A percentile compares a stretch with the other conserved stretches of the same genome.
These are phyloP conservation scores for Scortum barcoo DNA, from an alignment of 2,113 vertebrate genomes.

Conservation along the genomic window DNA sequence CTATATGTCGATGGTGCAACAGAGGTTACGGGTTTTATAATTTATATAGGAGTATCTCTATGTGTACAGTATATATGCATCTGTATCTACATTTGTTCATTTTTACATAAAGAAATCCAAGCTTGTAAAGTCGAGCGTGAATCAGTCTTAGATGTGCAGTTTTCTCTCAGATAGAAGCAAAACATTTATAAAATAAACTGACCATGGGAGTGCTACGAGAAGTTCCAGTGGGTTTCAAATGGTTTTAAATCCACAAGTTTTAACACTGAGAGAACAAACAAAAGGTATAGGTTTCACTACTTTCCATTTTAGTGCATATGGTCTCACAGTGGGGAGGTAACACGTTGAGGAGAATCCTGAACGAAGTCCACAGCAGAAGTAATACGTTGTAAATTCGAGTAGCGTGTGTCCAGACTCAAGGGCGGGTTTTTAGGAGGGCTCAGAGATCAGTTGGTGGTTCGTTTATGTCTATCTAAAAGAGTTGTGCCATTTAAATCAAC, in stretches of 20 bases:
- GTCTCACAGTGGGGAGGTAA: conserved; percentile 77
- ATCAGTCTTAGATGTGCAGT: conserved; percentile 49
- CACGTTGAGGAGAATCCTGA: conserved; percentile 61
- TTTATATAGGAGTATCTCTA: conserved; percentile 68
- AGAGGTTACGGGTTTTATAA: conserved; percentile 54
- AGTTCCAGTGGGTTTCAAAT: conserved; percentile 36
- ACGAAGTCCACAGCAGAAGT: conserved; percentile 51
- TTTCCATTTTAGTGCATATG: conserved; percentile 62
- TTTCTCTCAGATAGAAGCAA: conserved; percentile 43
- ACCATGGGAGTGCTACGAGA: conserved; percentile 34
- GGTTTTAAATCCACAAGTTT: conserved; percentile 34
- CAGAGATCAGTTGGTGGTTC: conserved; percentile 46
- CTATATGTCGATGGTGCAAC: conserved; percentile 42
- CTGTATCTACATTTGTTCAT: conserved; percentile 81
- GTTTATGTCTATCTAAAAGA: conserved; percentile 43
- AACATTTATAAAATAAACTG: conserved; percentile 25
- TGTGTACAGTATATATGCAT: conserved; percentile 77
- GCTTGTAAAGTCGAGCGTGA: conserved; percentile 50
- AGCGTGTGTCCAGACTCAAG: conserved; percentile 16
- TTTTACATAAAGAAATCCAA: conserved; percentile 74
- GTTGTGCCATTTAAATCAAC: conserved; percentile 70
- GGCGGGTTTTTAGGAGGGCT: conserved; percentile 25
- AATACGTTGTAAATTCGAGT: conserved; percentile 17
- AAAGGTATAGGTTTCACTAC: conserved; percentile 30
- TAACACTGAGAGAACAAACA: conserved; percentile 30